A percentile compares a stretch with the other conserved stretches of the same genome.
phyloP scores from a whole-genome alignment of 2,113 vertebrate species.

The Psephotus haematonotus region DNA sequence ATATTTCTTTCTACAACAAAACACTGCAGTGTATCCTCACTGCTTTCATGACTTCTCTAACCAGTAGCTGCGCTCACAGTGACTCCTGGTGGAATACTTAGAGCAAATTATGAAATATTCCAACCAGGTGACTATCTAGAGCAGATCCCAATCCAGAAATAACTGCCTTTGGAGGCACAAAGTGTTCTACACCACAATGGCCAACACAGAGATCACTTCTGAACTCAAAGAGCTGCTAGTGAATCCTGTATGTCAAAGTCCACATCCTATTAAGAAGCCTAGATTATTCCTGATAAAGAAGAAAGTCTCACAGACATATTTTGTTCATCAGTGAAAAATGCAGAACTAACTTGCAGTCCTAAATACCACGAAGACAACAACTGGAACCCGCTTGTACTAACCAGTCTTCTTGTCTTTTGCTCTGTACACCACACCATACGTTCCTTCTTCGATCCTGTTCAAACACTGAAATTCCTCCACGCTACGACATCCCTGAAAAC shows the following conservation, averaged over 20 bases:
- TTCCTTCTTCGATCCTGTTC: conserved; percentile 97
- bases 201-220: neutral
- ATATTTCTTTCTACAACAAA: neutral
- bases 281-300: neutral
- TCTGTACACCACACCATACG: conserved; percentile 96
- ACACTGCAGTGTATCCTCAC: neutral
- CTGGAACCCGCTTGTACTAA: conserved; percentile 22
- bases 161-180: neutral
- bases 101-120: neutral
- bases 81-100: neutral
- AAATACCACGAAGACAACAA: neutral
- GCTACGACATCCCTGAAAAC: conserved; percentile 89
- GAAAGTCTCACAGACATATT: neutral
- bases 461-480: conserved; percentile 98
- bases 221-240: neutral
- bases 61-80: neutral
- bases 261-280: neutral
- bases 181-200: neutral
- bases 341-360: neutral
- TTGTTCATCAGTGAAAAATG: neutral
- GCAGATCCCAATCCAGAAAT: neutral
- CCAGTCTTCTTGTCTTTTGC: conserved; percentile 98
- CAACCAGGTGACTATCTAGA: neutral
- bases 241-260: neutral
- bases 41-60: neutral